A percentile compares a stretch with the other conserved stretches of the same genome.
These are phyloP conservation scores for Cheirogaleus medius DNA, from an alignment of 2,113 vertebrate genomes.

Conservation along the genomic window DNA sequence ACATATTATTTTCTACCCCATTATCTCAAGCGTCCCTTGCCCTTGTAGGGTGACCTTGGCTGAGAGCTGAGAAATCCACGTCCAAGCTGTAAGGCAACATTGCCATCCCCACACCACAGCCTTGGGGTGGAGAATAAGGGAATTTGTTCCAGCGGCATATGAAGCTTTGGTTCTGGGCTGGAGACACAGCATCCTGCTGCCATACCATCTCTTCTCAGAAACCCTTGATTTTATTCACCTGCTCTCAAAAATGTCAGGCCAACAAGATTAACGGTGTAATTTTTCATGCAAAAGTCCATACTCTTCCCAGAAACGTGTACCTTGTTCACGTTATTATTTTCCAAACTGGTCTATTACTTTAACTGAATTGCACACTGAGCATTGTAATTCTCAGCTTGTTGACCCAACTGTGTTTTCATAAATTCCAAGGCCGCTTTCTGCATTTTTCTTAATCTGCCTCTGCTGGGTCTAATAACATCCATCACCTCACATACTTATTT, in stretches of 20 bases:
- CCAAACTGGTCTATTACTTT: neutral
- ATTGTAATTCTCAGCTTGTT: fast-evolving
- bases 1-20: neutral
- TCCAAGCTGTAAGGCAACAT: neutral
- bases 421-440: fast-evolving
- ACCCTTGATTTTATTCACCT: neutral
- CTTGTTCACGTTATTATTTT: neutral
- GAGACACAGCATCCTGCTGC: neutral
- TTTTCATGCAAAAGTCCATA: neutral
- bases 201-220: neutral
- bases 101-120: neutral
- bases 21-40: neutral
- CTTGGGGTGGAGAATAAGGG: neutral
- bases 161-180: neutral
- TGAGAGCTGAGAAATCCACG: neutral
- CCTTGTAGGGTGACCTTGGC: neutral
- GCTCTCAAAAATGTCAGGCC: neutral
- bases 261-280: neutral
- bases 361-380: neutral
- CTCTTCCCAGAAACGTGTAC: neutral
- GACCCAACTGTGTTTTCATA: neutral
- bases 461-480: neutral
- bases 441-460: neutral
- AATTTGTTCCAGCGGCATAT: fast-evolving
- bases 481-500: neutral